These are phyloP conservation scores for Sus scrofa DNA, from an alignment of 2,113 vertebrate species.

Conservation along the genomic window T2T-Sscrofa CM000822.6:71862501-71863000, in stretches of 20 bases:
- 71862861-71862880: conserved; percentile 29
- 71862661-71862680: conserved; percentile 79
- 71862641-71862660: conserved; percentile 63
- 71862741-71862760: background rate
- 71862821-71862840: conserved; percentile 34
- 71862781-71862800: conserved; percentile 14
- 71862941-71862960: too few species aligned
- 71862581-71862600: background rate
- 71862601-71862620: background rate
- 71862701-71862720: conserved; percentile 52
- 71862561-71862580: conserved; percentile 63
- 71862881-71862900: conserved; percentile 68
- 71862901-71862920: background rate
- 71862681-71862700: conserved; percentile 70
- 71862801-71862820: background rate
- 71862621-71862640: background rate
- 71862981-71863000: too few species aligned
- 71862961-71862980: too few species aligned
- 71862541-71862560: conserved; percentile 80
- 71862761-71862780: background rate
- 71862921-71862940: too few species aligned
- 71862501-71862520: conserved; percentile 77
- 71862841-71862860: conserved; percentile 1
- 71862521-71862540: conserved; percentile 68
- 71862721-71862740: conserved; percentile 39